phyloP scores from a whole-genome alignment of 2,888 invertebrate species.

The Sminthurinus aureus region DNA sequence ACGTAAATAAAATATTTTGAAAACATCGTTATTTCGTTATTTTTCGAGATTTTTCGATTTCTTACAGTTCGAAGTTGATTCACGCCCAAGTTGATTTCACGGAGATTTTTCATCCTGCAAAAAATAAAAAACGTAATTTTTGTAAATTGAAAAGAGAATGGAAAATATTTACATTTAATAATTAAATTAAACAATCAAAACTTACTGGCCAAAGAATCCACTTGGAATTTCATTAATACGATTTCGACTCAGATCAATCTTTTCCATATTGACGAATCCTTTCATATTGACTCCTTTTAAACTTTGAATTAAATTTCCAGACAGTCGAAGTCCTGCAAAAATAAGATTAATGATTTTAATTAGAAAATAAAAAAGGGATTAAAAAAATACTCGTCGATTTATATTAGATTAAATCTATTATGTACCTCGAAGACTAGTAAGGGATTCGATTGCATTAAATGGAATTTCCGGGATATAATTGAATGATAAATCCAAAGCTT shows the following conservation, averaged over 20 bases:
- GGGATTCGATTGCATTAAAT: conserved; percentile 75
- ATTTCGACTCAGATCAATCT: conserved; percentile 83
- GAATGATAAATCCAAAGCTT: conserved; percentile 82
- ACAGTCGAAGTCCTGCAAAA: conserved; percentile 72
- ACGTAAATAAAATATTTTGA: not conserved
- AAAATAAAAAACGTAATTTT: no score
- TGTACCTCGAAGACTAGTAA: conserved; percentile 70
- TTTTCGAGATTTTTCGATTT: no score
- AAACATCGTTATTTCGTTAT: no score
- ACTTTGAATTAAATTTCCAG: conserved; percentile 85
- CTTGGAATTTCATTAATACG: conserved; percentile 81
- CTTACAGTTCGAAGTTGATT: conserved; percentile 85
- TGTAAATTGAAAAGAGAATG: no score
- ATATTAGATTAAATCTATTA: no score
- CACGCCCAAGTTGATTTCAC: conserved; percentile 81
- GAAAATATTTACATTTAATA: no score
- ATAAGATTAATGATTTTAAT: no score
- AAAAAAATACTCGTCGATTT: no score
- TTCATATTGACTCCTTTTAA: conserved; percentile 78
- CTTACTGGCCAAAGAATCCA: conserved; percentile 75
- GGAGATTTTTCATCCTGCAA: conserved; percentile 72
- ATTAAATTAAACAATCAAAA: no score
- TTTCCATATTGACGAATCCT: conserved; percentile 73
- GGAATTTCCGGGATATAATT: conserved; percentile 87
- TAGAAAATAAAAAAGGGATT: no score